Percentiles rank a stretch among this genome's conserved stretches.
Evolutionary conservation across 2,888 invertebrate species (phyloP).

Genomic region (Parascotia fuliginaria): DNA sequence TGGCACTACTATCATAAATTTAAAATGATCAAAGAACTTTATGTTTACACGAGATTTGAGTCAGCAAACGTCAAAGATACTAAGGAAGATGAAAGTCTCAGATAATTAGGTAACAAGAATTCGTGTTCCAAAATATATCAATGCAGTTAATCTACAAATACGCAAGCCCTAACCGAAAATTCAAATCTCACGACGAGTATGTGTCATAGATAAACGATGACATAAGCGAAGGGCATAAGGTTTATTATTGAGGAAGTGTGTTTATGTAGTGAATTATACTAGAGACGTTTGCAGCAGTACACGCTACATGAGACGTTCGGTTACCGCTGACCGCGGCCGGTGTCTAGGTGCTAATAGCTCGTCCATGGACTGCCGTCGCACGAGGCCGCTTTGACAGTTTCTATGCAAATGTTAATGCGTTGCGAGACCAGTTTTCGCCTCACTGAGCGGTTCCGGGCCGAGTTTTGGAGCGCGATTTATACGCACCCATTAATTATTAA

Average conservation of each 20-base stretch:
- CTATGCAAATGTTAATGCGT: conserved; percentile 84
- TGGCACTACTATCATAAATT: conserved; percentile 6
- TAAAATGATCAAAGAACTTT: conserved; percentile 12
- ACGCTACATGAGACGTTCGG: conserved; percentile 48
- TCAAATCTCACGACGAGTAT: conserved; percentile 36
- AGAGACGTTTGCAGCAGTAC: conserved; percentile 56
- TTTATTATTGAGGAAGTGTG: conserved; percentile 39
- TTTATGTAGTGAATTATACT: conserved; percentile 24
- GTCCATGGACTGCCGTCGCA: conserved; percentile 54
- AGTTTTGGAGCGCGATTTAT: conserved; percentile 68
- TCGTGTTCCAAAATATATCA: conserved; percentile 38
- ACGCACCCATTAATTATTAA: conserved; percentile 70
- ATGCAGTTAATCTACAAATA: conserved; percentile 40
- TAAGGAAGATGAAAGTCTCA: conserved; percentile 45
- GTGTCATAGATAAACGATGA: conserved; percentile 20
- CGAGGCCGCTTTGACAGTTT: conserved; percentile 82
- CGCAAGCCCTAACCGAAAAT: conserved; percentile 47
- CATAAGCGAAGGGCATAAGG: conserved; percentile 40
- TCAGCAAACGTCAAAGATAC: conserved; percentile 32
- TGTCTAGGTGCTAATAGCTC: conserved; percentile 75
- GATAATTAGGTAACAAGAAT: conserved; percentile 44
- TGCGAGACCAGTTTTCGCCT: conserved; percentile 80
- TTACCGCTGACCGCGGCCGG: conserved; percentile 48
- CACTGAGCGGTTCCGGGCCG: conserved; percentile 78
- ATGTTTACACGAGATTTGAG: conserved; percentile 38